These are phyloP conservation scores for Maconellicoccus hirsutus DNA, from an alignment of 1,140 invertebrate genomes.

Conservation along the genomic window DNA sequence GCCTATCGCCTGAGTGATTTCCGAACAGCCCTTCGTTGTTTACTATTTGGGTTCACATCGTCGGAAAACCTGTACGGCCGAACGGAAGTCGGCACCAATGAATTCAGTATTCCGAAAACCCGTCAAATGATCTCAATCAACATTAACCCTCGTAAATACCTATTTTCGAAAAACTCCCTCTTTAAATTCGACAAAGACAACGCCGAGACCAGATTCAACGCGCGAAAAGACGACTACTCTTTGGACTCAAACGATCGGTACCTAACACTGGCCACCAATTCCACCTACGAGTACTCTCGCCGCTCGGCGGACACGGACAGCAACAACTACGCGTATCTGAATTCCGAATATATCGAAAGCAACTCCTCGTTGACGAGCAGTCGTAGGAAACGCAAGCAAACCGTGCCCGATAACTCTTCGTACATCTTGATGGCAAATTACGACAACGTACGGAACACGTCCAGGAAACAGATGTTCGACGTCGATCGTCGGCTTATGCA, in stretches of 20 bases:
- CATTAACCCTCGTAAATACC: background rate
- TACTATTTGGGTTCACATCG: constrained; percentile 26
- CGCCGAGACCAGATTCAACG: background rate
- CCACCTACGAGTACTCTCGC: background rate
- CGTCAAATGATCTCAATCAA: background rate
- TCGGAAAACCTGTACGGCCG: background rate
- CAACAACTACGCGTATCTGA: constrained; percentile 7
- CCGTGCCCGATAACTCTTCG: background rate
- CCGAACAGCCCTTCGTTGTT: constrained; percentile 45
- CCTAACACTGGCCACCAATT: background rate
- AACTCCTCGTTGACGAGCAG: background rate
- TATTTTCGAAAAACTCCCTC: background rate
- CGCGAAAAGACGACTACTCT: background rate
- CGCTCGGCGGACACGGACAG: background rate
- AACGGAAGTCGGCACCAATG: background rate
- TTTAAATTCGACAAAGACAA: background rate
- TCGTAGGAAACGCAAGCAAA: background rate
- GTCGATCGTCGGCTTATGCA: background rate
- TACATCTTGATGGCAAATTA: constrained; percentile 1
- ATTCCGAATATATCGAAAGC: background rate
- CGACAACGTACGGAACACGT: background rate
- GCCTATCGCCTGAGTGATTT: constrained; percentile 83
- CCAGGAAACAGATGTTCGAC: background rate
- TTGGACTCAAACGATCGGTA: background rate
- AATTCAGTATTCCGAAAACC: background rate